These are phyloP conservation scores for Meda fulgida DNA, from an alignment of 2,797 vertebrate genomes.

Conservation along the genomic window DNA sequence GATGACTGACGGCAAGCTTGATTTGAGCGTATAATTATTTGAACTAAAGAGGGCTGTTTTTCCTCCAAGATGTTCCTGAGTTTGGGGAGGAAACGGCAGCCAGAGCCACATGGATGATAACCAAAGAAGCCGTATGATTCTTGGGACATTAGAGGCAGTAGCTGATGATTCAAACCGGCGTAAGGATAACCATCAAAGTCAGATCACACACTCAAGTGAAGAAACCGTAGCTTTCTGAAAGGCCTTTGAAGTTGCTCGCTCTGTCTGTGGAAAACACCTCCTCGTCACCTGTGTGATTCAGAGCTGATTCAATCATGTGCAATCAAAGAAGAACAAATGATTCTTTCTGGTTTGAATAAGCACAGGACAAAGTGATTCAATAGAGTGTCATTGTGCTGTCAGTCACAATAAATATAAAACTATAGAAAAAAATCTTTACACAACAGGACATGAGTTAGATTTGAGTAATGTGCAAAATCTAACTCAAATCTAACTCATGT, in stretches of 20 bases:
- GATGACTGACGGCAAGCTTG: conserved; percentile 61
- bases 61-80: conserved; percentile 57
- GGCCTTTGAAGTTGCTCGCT: conserved; percentile 54
- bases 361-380: conserved; percentile 30
- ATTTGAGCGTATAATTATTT: conserved; percentile 69
- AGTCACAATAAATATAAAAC: background rate
- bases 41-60: conserved; percentile 58
- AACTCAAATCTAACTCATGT: no score
- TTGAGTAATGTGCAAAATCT: no score
- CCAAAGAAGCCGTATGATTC: conserved; percentile 17
- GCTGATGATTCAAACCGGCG: conserved; percentile 66
- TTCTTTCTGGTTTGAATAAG: conserved; percentile 27
- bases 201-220: conserved; percentile 60
- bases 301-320: conserved; percentile 53
- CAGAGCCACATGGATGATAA: conserved; percentile 2
- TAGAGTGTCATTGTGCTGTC: conserved; percentile 25
- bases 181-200: conserved; percentile 69
- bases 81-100: conserved; percentile 33
- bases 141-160: conserved; percentile 58
- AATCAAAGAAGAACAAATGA: conserved; percentile 46
- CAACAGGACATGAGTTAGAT: background rate
- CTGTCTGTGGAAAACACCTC: background rate
- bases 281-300: conserved; percentile 30
- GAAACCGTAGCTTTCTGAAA: conserved; percentile 55
- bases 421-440: conserved; percentile 7